Percentiles rank a stretch among this genome's conserved stretches.
These are phyloP conservation scores for Camponotus fellah DNA, from an alignment of 2,888 invertebrate genomes.

Conservation along the genomic window DNA sequence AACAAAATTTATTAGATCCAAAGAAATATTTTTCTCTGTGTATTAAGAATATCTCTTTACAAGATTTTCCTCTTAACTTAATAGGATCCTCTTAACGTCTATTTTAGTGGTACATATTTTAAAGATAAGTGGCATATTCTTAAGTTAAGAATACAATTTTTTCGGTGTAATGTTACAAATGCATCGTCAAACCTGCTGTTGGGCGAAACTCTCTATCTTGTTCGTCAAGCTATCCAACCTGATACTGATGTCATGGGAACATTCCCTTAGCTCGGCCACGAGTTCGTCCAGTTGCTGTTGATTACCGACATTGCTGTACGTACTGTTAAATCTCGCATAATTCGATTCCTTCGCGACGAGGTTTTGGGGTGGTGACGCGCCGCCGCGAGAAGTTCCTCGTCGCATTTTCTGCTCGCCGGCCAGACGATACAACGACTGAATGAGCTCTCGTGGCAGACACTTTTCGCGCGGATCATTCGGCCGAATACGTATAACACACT, in stretches of 20 bases:
- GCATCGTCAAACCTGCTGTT: slow-evolving; percentile 68
- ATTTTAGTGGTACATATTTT: too few species aligned
- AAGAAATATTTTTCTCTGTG: too few species aligned
- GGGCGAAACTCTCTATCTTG: slow-evolving; percentile 78
- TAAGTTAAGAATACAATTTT: too few species aligned
- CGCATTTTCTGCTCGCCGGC: slow-evolving; percentile 89
- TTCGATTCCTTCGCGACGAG: slow-evolving; percentile 52
- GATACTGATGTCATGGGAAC: slow-evolving; percentile 75
- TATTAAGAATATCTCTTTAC: too few species aligned
- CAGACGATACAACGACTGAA: slow-evolving; percentile 91
- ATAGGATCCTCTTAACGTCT: too few species aligned
- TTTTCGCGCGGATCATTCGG: slow-evolving; percentile 95
- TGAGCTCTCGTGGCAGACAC: slow-evolving; percentile 91
- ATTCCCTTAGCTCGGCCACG: slow-evolving; percentile 74
- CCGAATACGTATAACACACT: slow-evolving; percentile 91
- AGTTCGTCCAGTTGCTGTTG: slow-evolving; percentile 80
- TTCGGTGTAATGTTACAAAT: slow-evolving; percentile 30
- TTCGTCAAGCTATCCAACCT: slow-evolving; percentile 77
- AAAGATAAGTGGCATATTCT: too few species aligned
- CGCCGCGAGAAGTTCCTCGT: neutral
- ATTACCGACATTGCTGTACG: slow-evolving; percentile 72
- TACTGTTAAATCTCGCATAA: slow-evolving; percentile 70
- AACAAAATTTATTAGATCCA: too few species aligned
- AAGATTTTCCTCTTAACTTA: too few species aligned
- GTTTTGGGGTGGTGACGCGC: slow-evolving; percentile 19